Percentiles rank a stretch among this genome's conserved stretches.
Conservation (phyloP, 2,888 invertebrate genomes). For the Drosophila eohydei region DNA sequence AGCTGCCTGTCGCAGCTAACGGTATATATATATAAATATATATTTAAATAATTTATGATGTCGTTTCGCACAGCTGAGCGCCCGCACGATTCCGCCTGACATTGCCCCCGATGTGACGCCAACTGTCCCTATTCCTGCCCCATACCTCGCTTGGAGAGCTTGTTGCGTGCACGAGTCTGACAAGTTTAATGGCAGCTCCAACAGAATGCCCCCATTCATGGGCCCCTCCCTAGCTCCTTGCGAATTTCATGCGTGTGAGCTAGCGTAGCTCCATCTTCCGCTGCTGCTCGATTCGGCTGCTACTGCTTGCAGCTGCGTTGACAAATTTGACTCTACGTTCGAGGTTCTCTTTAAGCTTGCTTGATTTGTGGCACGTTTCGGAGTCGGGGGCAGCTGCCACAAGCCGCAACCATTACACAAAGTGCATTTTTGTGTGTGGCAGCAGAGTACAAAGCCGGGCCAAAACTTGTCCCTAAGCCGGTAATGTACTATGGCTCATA, state of each 20-base stretch:
- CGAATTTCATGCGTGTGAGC: constrained; percentile 13
- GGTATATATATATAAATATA: constrained; percentile 38
- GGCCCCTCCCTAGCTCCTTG: neutral
- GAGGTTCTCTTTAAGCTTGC: constrained; percentile 37
- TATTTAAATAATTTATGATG: constrained; percentile 78
- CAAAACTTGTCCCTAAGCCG: constrained; percentile 32
- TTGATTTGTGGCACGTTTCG: constrained; percentile 38
- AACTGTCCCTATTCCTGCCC: neutral
- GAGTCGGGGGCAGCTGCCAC: constrained; percentile 2
- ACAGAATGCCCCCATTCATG: neutral
- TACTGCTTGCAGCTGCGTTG: constrained; percentile 15
- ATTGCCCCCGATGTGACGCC: constrained; percentile 32
- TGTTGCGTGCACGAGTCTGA: constrained; percentile 61
- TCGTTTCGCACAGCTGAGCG: constrained; percentile 64
- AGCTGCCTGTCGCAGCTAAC: constrained; percentile 25
- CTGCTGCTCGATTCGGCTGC: neutral
- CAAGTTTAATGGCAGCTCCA: constrained; percentile 37
- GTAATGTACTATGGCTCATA: constrained; percentile 36
- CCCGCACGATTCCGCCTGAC: constrained; percentile 25
- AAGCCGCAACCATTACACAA: constrained; percentile 54
- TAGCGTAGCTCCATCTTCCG: neutral
- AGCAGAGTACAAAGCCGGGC: constrained; percentile 27
- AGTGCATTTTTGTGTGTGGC: constrained; percentile 60
- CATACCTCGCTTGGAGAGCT: neutral
- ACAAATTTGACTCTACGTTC: constrained; percentile 14